Conservation (phyloP, 2,797 vertebrate species). For the Brachyalestes nurse region DNA sequence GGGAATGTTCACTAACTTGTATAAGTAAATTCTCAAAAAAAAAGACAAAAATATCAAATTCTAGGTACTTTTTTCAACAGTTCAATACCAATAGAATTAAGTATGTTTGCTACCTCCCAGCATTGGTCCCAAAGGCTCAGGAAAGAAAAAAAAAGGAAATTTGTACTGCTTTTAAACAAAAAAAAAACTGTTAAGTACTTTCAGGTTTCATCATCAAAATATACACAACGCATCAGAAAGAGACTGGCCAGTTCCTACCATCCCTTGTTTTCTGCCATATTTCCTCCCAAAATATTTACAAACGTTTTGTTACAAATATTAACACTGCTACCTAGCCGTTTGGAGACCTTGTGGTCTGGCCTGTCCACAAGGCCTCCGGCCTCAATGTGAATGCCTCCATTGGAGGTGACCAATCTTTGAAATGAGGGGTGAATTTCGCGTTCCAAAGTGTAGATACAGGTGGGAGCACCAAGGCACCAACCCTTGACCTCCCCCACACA, state of each 20-base stretch:
- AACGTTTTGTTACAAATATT: constrained; percentile 55
- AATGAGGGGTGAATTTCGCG: constrained; percentile 52
- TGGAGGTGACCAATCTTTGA: constrained; percentile 59
- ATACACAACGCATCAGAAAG: constrained; percentile 47
- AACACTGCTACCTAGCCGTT: constrained; percentile 69
- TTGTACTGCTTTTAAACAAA: constrained; percentile 49
- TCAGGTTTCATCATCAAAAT: constrained; percentile 56
- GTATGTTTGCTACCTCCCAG: constrained; percentile 50
- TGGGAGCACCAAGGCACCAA: constrained; percentile 50
- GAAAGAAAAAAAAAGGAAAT: constrained; percentile 33
- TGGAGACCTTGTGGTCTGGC: constrained; percentile 41
- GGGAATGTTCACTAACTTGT: constrained; percentile 6
- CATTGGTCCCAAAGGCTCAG: constrained; percentile 52
- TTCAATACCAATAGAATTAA: constrained; percentile 75
- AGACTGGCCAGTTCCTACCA: constrained; percentile 45
- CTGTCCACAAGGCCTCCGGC: constrained; percentile 36
- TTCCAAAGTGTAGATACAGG: constrained; percentile 54
- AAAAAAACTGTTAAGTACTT: constrained; percentile 56
- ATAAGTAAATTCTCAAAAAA: constrained; percentile 12
- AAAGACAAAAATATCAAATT: constrained; percentile 12
- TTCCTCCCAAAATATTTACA: constrained; percentile 63
- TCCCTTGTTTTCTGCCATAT: constrained; percentile 41
- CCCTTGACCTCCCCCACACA: constrained; percentile 38
- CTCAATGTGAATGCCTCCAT: constrained; percentile 53
- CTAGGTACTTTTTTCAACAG: constrained; percentile 29